Base-by-base conservation (phyloP, 2,113 vertebrate species). In the Notothenia rossii region DNA sequence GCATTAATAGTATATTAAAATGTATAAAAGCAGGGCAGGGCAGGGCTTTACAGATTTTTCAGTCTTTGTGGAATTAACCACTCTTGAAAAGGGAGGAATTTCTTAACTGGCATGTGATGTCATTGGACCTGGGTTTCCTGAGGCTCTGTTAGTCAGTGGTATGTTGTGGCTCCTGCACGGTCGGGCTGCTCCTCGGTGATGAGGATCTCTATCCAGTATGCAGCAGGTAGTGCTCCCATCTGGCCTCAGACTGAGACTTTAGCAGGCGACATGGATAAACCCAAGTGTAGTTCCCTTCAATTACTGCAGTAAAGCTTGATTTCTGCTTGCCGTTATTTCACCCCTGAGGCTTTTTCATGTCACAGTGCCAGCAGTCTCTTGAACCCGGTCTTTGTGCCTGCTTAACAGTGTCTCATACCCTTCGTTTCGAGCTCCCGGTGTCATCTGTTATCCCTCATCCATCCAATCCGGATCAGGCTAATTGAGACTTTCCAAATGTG, bases 251-350 rank as follows among this genome's bases (percentile, higher is more conserved):
- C 29, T 51, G 74, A 71, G 48, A 15, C 43, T 67, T 2, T 8
- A 75, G 48, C 43, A 61, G 48, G 43, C 20, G 51, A 20, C 14
- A 59, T 64, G 70, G 69, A 77, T 18, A 77, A 76, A 76, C 17
- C 66, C 25, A 74, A 87, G 64, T 72, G 25, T n/a, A 64, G 43
- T 58, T 83, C 72, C 83, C 59, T 72, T 82, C 80, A 80, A 58
- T 86, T 81, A 81, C 48, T 71, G 75, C 9, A 58, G 67, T 62
- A 67, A 81, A 70, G 65, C 68, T 68, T 83, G 50, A 84, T 82
- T 86, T 75, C 29, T 20, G 9, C 46, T 86, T 53, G 48, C 60
- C 60, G 77, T 78, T 36, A 36, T 82, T 75, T 61, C 3, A 43
- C 62, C 69, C 69, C 29, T 25, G 36, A 25, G 55, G 29, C 67